A percentile compares a stretch with the other conserved stretches of the same genome.
phyloP scores from a whole-genome alignment of 2,888 invertebrate genomes.

The Trichopoda pennipes region DNA sequence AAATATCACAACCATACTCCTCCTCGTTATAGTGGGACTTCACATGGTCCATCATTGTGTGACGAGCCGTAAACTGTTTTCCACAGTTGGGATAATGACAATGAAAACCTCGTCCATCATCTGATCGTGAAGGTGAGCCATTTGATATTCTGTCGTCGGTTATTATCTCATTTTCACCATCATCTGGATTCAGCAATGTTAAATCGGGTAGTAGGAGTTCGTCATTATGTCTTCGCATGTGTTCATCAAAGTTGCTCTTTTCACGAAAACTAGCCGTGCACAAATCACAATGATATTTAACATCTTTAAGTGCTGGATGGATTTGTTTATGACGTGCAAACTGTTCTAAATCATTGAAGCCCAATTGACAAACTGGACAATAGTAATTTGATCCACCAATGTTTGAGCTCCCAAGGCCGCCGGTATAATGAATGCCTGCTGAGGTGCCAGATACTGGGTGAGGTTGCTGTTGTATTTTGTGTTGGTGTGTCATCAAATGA shows the following conservation, averaged over 20 bases:
- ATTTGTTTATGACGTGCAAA: constrained; percentile 75
- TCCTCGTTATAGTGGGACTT: constrained; percentile 76
- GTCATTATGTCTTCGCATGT: constrained; percentile 77
- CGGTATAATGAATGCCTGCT: constrained; percentile 3
- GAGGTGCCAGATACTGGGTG: constrained; percentile 19
- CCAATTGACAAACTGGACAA: constrained; percentile 73
- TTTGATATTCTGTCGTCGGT: constrained; percentile 50
- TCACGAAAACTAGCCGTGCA: constrained; percentile 78
- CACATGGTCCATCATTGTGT: constrained; percentile 74
- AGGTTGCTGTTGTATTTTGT: constrained; percentile 64
- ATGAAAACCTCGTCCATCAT: constrained; percentile 68
- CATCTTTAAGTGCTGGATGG: constrained; percentile 72
- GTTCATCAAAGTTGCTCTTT: constrained; percentile 77
- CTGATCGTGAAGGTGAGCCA: constrained; percentile 50
- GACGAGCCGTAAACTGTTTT: constrained; percentile 74
- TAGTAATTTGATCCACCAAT: constrained; percentile 70
- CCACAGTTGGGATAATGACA: constrained; percentile 76
- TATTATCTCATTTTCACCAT: constrained; percentile 57
- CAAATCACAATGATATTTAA: constrained; percentile 76
- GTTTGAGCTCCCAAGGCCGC: constrained; percentile 9
- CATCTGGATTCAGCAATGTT: constrained; percentile 60
- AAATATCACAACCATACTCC: constrained; percentile 76
- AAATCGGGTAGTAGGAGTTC: constrained; percentile 75
- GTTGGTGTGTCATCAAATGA: constrained; percentile 75
- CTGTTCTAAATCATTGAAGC: constrained; percentile 74